Evolutionary conservation across 2,888 invertebrate species (phyloP).

Genomic region (Polyommatus iphigenia): DNA sequence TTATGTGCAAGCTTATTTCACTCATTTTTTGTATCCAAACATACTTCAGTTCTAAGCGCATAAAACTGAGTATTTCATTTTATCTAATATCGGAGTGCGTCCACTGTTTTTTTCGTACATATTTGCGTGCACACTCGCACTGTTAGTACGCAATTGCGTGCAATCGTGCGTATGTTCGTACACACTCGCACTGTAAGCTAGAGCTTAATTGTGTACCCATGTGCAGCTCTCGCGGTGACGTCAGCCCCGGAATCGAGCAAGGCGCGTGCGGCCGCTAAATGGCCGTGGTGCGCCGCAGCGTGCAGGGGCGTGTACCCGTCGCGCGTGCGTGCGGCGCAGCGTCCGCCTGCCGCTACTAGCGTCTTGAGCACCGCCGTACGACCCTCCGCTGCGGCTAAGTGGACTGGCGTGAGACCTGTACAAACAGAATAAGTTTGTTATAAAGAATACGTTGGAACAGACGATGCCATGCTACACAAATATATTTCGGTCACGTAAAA

Average conservation of each 20-base stretch:
- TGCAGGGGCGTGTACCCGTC: conserved; percentile 97
- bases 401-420: conserved; percentile 92
- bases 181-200: background rate
- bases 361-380: conserved; percentile 91
- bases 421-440: no score
- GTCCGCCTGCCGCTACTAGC: conserved; percentile 88
- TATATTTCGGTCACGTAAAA: no score
- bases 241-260: conserved; percentile 94
- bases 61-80: no score
- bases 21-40: no score
- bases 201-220: conserved; percentile 72
- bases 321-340: conserved; percentile 85
- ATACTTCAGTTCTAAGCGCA: no score
- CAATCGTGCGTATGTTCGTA: background rate
- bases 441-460: no score
- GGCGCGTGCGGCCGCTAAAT: conserved; percentile 93
- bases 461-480: no score
- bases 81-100: background rate
- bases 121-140: background rate
- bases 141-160: background rate
- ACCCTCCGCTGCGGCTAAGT: conserved; percentile 97
- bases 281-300: conserved; percentile 98
- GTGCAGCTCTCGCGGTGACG: conserved; percentile 88
- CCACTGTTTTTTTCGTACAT: background rate
- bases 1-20: no score